Percentiles rank a stretch among this genome's conserved stretches.
Conservation (phyloP, 2,888 invertebrate species). For the Serrognathus titanus region DNA sequence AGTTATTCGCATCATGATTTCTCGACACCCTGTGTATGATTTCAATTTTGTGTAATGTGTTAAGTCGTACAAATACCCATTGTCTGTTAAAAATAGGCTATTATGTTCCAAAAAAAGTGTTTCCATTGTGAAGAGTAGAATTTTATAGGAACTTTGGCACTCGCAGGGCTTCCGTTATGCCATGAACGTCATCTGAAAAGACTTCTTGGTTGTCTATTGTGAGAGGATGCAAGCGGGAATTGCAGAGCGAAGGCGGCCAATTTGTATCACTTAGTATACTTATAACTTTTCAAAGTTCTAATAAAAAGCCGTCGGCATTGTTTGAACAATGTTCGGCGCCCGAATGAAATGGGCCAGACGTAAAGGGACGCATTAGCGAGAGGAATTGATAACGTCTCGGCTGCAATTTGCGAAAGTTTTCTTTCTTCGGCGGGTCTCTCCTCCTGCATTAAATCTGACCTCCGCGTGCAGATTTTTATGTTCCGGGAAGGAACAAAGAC, state of each 20-base stretch:
- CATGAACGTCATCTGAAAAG: slow-evolving; percentile 23
- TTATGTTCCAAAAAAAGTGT: slow-evolving; percentile 20
- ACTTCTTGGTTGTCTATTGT: slow-evolving; percentile 16
- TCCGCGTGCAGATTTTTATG: too few species aligned
- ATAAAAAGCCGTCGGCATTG: slow-evolving; percentile 18
- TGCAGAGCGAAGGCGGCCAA: not conserved
- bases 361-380: slow-evolving; percentile 10
- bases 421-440: too few species aligned
- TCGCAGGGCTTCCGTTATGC: slow-evolving; percentile 29
- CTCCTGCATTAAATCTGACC: too few species aligned
- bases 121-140: slow-evolving; percentile 30
- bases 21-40: too few species aligned
- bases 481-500: too few species aligned
- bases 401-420: too few species aligned
- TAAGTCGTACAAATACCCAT: too few species aligned
- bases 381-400: not conserved
- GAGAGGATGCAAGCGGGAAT: slow-evolving; percentile 10
- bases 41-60: too few species aligned
- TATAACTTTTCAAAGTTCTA: slow-evolving; percentile 4
- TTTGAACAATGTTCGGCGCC: slow-evolving; percentile 17
- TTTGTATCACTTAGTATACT: slow-evolving; percentile 4
- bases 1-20: too few species aligned
- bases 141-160: slow-evolving; percentile 33
- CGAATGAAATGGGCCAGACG: slow-evolving; percentile 22
- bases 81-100: too few species aligned